Base-by-base conservation (phyloP, 2,888 invertebrate genomes). In the Cheilosia scutellata region DNA sequence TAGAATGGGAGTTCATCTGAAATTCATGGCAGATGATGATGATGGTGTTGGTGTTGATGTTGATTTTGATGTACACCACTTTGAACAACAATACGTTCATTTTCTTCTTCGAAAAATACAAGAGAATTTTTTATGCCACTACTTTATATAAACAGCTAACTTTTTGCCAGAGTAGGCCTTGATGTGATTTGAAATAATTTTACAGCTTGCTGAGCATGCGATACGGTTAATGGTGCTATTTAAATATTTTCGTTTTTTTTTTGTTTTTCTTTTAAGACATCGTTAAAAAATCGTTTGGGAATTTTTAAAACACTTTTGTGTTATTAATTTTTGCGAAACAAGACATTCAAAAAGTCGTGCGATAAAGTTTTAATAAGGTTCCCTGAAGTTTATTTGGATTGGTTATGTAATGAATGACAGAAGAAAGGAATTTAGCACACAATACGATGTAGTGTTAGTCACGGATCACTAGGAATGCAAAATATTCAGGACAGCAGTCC, bases 11-110 rank as follows among this genome's bases (percentile, higher is more conserved):
- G 57, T 58, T 62, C 55, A 74, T 72, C 33, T 63, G 60, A 78
- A 83, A 78, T 78, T 83, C 74, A 78, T 83, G 49, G 47, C 58
- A 65, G 60, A 66, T 44, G 49, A 53, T 16, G 47, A 47, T 20
- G 29, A 29, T 31, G 65, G 37, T 20, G 20, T 20, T 42, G 49
- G 29, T 55, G 65, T 16, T 40, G 53, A n/a, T 33, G 62, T n/a
- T 57, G 74, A 29, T 16, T 7, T 37, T 62, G n/a, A 31, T 44
- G 40, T 62, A 33, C 7, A 33, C 31, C 31, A 31, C 7, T 5
- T 16, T 60, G 16, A 37, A 11, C 33, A 29, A 29, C n/a, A 13
- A 13, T 7, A n/a, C 7, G 31, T 44, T 68, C 33, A 11, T 37
- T 57, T 47, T 70, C 11, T 27, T 33, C 20, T 31, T 6, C 2